phyloP scores from a whole-genome alignment of 2,888 invertebrate species.

The Bhutanitis thaidina region DNA sequence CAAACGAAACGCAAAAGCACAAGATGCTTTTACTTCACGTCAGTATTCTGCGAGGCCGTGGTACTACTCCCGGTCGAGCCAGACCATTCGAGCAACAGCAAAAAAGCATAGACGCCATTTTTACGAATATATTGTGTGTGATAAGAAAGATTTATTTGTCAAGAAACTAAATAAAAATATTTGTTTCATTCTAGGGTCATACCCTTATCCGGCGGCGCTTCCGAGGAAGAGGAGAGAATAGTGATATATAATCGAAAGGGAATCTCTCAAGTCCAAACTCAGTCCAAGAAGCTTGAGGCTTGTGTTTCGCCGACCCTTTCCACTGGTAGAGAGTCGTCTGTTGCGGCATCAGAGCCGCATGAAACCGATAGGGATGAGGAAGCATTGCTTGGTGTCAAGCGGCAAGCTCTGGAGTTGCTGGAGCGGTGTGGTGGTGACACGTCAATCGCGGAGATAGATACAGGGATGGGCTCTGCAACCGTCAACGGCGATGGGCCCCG shows the following conservation, averaged over 20 bases:
- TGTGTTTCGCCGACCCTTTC: not conserved
- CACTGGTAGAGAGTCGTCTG: not conserved
- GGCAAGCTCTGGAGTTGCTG: conserved; percentile 9
- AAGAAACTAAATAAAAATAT: too few species aligned
- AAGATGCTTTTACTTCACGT: too few species aligned
- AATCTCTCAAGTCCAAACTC: not conserved
- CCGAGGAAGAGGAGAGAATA: not conserved
- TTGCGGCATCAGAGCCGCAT: not conserved
- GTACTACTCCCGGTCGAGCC: too few species aligned
- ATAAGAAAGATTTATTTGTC: too few species aligned
- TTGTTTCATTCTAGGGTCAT: conserved; percentile 9
- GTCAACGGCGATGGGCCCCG: not conserved
- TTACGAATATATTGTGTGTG: too few species aligned
- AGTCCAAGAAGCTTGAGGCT: not conserved
- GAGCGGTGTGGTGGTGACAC: not conserved
- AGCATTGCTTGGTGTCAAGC: conserved; percentile 1
- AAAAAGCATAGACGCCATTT: too few species aligned
- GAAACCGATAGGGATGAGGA: not conserved
- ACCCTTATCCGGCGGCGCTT: not conserved
- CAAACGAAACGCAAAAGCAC: too few species aligned
- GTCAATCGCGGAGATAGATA: not conserved
- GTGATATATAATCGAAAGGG: not conserved
- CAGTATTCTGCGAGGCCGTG: too few species aligned
- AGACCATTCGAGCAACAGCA: too few species aligned
- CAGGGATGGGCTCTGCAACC: not conserved